A percentile compares a stretch with the other conserved stretches of the same genome.
Conservation (phyloP, 2,797 vertebrate genomes). For the Betta splendens region DNA sequence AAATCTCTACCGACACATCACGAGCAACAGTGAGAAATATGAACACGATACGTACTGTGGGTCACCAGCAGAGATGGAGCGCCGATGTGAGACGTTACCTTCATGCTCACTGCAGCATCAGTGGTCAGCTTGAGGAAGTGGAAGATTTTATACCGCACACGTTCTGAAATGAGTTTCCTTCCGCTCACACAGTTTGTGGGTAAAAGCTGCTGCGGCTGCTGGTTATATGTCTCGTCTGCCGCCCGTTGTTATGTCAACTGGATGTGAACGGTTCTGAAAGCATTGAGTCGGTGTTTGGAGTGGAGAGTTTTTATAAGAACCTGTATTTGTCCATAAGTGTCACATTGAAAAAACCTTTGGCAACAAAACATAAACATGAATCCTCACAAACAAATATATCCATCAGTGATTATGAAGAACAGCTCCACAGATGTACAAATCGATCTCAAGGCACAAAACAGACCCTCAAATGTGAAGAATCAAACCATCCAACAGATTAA, state of each 20-base stretch:
- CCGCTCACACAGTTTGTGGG: constrained; percentile 32
- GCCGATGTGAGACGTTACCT: constrained; percentile 49
- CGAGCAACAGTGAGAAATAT: neutral
- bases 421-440: too few relatives aligned
- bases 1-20: neutral
- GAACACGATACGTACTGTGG: too few relatives aligned
- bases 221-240: neutral
- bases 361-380: too few relatives aligned
- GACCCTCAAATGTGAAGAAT: constrained; percentile 1
- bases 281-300: constrained; percentile 9
- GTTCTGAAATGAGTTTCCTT: constrained; percentile 48
- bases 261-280: neutral
- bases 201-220: neutral
- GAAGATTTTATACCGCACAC: constrained; percentile 18
- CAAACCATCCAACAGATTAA: too few relatives aligned
- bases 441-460: too few relatives aligned
- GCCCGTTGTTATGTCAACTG: too few relatives aligned
- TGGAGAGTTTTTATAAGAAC: constrained; percentile 41
- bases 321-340: constrained; percentile 14
- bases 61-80: constrained; percentile 31
- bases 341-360: constrained; percentile 14
- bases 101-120: neutral
- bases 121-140: constrained; percentile 52
- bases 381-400: too few relatives aligned
- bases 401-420: too few relatives aligned